These are phyloP conservation scores for Maniola hyperantus DNA, from an alignment of 2,888 invertebrate genomes.

Conservation along the genomic window DNA sequence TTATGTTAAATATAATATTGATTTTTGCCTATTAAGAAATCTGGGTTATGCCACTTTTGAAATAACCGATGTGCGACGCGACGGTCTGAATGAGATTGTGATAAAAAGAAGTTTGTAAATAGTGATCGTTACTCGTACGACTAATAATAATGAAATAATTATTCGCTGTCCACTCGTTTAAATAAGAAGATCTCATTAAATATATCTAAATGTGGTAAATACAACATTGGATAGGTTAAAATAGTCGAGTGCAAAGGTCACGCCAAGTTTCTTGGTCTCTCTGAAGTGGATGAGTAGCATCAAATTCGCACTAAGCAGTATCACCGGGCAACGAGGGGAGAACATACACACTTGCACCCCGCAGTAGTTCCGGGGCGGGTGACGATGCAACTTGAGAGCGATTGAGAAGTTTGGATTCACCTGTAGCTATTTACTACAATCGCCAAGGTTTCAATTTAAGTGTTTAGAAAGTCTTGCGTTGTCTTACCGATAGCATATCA, in stretches of 20 bases:
- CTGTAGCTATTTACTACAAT: neutral
- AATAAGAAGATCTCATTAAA: conserved; percentile 62
- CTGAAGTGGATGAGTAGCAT: too few relatives aligned
- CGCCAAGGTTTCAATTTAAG: conserved; percentile 19
- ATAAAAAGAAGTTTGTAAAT: conserved; percentile 16
- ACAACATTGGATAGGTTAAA: conserved; percentile 30
- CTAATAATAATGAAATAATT: conserved; percentile 7
- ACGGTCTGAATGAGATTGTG: conserved; percentile 20
- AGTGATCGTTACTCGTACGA: conserved; percentile 29
- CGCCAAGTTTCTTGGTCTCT: neutral
- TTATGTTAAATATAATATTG: too few relatives aligned
- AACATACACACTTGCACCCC: too few relatives aligned
- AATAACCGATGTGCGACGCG: too few relatives aligned
- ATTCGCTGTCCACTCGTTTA: conserved; percentile 47
- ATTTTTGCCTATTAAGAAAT: neutral
- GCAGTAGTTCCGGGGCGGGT: too few relatives aligned
- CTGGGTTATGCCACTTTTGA: neutral
- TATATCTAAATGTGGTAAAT: conserved; percentile 45
- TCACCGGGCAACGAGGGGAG: too few relatives aligned
- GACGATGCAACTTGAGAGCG: too few relatives aligned
- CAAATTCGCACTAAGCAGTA: too few relatives aligned
- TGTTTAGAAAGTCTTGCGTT: conserved; percentile 2
- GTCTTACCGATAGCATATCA: conserved; percentile 26
- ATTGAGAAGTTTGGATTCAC: too few relatives aligned
- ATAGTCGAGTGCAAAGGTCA: conserved; percentile 3